These are phyloP conservation scores for Drepana arcuata DNA, from an alignment of 1,140 invertebrate species.

Conservation along the genomic window DNA sequence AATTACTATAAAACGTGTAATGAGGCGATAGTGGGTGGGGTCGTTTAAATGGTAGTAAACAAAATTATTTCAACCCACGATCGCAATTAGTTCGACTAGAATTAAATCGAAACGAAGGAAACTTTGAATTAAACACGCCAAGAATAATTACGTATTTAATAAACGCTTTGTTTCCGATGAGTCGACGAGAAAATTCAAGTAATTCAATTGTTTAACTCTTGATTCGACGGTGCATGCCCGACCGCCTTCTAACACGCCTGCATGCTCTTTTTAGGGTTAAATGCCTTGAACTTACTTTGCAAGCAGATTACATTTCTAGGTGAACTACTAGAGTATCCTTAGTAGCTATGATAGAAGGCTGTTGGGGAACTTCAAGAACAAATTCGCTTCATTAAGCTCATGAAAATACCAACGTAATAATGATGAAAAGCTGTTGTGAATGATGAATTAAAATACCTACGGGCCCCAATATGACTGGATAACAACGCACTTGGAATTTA, in stretches of 20 bases:
- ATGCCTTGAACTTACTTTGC: neutral
- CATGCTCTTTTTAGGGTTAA: slow-evolving; percentile 9
- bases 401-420: no score
- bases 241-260: slow-evolving; percentile 47
- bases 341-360: slow-evolving; percentile 5
- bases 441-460: no score
- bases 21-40: slow-evolving; percentile 51
- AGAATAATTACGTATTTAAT: slow-evolving; percentile 71
- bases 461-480: no score
- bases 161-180: slow-evolving; percentile 64
- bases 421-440: no score
- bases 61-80: slow-evolving; percentile 65
- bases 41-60: slow-evolving; percentile 67
- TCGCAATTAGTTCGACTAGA: slow-evolving; percentile 67
- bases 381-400: neutral
- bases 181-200: slow-evolving; percentile 64
- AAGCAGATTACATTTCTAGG: no score
- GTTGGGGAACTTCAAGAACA: neutral
- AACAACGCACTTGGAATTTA: no score
- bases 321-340: neutral
- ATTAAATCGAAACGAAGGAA: slow-evolving; percentile 39
- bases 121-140: slow-evolving; percentile 53
- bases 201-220: slow-evolving; percentile 69
- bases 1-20: slow-evolving; percentile 39
- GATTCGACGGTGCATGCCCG: slow-evolving; percentile 43